A percentile compares a stretch with the other conserved stretches of the same genome.
phyloP scores from a whole-genome alignment of 2,797 vertebrate species.

The Labroides dimidiatus region DNA sequence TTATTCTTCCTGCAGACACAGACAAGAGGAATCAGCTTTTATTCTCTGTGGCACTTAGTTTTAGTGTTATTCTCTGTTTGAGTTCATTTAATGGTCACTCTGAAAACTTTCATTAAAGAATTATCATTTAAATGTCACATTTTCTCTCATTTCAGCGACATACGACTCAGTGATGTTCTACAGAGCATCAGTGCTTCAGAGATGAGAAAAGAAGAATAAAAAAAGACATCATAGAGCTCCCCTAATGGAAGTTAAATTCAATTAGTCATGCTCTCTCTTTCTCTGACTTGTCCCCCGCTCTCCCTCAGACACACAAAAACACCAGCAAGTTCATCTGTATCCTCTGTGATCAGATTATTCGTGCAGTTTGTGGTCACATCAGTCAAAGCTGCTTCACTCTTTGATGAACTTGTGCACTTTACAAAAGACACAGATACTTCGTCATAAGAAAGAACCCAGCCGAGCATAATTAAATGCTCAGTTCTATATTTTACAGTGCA shows the following conservation, averaged over 20 bases:
- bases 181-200: too few species aligned
- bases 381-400: constrained; percentile 7
- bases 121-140: neutral
- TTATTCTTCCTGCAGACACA: neutral
- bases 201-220: neutral
- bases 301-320: constrained; percentile 2
- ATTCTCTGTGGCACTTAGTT: neutral
- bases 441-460: neutral
- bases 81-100: constrained; percentile 8
- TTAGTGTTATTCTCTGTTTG: neutral
- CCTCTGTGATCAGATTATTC: constrained; percentile 28
- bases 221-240: constrained; percentile 7
- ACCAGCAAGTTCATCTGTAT: constrained; percentile 10
- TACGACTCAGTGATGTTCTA: neutral
- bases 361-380: constrained; percentile 16
- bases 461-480: too few species aligned
- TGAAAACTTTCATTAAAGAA: neutral
- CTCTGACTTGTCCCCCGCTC: neutral
- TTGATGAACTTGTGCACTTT: constrained; percentile 1
- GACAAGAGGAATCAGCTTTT: neutral
- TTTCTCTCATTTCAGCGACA: neutral
- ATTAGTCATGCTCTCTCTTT: constrained; percentile 31
- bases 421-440: neutral
- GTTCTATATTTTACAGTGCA: too few species aligned
- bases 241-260: constrained; percentile 42